Evolutionary conservation across 2,797 vertebrate genomes (phyloP).

Genomic region (Notamacropus eugenii): DNA sequence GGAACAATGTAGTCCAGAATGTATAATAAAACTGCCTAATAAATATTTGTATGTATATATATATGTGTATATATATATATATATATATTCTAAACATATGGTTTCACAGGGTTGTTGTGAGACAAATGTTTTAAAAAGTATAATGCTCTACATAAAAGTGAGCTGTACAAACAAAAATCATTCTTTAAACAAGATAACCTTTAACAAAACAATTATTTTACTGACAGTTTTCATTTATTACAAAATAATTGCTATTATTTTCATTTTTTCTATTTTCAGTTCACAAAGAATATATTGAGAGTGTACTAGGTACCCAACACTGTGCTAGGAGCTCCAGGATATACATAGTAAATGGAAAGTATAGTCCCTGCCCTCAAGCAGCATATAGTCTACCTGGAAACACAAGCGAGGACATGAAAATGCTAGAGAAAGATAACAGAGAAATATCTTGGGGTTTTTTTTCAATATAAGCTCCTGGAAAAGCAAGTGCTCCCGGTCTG

Average conservation of each 20-base stretch:
- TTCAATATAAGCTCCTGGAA: background rate
- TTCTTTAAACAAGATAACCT: conserved; percentile 14
- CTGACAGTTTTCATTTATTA: conserved; percentile 14
- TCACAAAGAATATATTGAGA: conserved; percentile 40
- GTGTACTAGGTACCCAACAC: background rate
- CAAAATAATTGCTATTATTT: conserved; percentile 35
- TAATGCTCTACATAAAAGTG: conserved; percentile 30
- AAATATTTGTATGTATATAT: background rate
- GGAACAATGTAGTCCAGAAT: background rate
- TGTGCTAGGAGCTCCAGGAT: conserved; percentile 31
- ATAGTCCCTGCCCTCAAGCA: background rate
- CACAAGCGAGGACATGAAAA: background rate
- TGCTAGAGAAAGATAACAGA: background rate
- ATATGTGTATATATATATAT: background rate
- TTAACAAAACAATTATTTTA: conserved; percentile 35
- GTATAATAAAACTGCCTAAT: background rate
- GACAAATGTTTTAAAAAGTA: background rate
- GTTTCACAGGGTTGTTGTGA: background rate
- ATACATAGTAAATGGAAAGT: background rate
- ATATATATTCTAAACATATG: background rate
- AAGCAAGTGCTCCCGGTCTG: background rate
- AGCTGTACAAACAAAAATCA: background rate
- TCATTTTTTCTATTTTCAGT: conserved; percentile 11
- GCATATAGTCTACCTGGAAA: background rate
- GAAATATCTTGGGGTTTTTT: background rate